Base-by-base conservation (phyloP, 1,140 invertebrate species). In the Hestina assimilis region DNA sequence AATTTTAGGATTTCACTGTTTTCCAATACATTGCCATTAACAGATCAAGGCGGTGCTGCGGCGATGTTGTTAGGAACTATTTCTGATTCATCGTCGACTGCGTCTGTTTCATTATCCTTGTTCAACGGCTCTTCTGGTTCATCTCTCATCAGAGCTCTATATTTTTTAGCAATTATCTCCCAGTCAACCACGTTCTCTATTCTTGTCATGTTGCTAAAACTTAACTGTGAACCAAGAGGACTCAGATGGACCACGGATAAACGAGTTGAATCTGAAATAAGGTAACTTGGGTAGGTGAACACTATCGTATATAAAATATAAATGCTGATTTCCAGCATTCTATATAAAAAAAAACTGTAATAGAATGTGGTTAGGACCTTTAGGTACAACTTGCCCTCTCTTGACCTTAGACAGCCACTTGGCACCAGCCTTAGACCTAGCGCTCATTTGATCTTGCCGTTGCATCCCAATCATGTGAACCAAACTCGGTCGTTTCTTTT, bases 121-220 rank as follows among this genome's bases (percentile, higher is more conserved):
- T 90, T 72, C 2, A 83, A 75, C 1, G 90, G 89, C 26, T 93
- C 92, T 31, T 93, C 91, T 4, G 91, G 85, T 45, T 86, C 83
- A 43, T 92, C 92, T 5, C 95, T 93, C 74, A 93, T 92, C 1
- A 97, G 87, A 0, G 93, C 93, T n/a, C 95, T 90, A 76, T 97
- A 98, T 71, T 96, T 96, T 80, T 95, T 95, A 5, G 95, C 93
- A 19, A 98, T 97, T 1, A 92, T 89, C 63, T 96, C 94, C 96
- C 96, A 98, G 78, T 98, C 96, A 3, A 96, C 94, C 0, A 97
- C 95, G 68, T 95, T 96, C 79, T 97, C 96, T 53, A 97, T 96
- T 57, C 94, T 91, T 9, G 92, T 94, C 33, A 91, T 86, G 69
- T 93, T 91, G 64, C 92, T 92, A 75, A 96, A 95, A 63, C 95